Percentiles rank a stretch among this genome's conserved stretches.
Evolutionary conservation across 2,888 invertebrate species (phyloP).

Genomic region (Cybosia mesomella): DNA sequence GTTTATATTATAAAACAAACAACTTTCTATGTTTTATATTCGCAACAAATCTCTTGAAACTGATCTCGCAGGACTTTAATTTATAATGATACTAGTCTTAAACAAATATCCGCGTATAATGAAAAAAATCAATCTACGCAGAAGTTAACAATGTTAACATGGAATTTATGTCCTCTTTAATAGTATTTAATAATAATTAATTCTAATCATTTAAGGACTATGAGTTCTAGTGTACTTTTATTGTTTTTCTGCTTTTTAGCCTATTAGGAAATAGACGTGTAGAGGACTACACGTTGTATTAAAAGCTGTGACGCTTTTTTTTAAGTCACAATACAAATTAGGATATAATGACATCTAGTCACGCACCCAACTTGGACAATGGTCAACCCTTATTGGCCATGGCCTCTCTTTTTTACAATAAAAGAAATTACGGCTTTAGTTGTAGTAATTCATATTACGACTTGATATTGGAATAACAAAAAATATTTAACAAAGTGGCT

Average conservation of each 20-base stretch:
- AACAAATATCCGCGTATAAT: neutral
- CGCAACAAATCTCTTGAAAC: too few relatives aligned
- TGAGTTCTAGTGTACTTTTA: neutral
- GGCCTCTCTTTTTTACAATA: neutral
- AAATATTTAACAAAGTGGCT: neutral
- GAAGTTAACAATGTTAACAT: too few relatives aligned
- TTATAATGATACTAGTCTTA: neutral
- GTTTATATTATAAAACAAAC: too few relatives aligned
- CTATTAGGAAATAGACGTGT: neutral
- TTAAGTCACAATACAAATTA: constrained; percentile 12
- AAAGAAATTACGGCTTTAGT: neutral
- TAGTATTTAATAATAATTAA: too few relatives aligned
- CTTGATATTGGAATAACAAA: neutral
- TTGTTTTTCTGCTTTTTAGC: neutral
- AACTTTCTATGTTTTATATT: too few relatives aligned
- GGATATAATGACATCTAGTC: constrained; percentile 6
- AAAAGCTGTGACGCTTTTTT: neutral
- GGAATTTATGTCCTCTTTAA: too few relatives aligned
- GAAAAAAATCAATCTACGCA: neutral
- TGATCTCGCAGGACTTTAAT: neutral
- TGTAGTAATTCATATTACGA: neutral
- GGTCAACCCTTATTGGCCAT: neutral
- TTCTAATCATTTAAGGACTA: too few relatives aligned
- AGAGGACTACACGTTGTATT: too few relatives aligned
- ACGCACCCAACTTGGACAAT: constrained; percentile 10